Base-by-base conservation (phyloP, 2,113 vertebrate genomes). In the Lanius ludovicianus region DNA sequence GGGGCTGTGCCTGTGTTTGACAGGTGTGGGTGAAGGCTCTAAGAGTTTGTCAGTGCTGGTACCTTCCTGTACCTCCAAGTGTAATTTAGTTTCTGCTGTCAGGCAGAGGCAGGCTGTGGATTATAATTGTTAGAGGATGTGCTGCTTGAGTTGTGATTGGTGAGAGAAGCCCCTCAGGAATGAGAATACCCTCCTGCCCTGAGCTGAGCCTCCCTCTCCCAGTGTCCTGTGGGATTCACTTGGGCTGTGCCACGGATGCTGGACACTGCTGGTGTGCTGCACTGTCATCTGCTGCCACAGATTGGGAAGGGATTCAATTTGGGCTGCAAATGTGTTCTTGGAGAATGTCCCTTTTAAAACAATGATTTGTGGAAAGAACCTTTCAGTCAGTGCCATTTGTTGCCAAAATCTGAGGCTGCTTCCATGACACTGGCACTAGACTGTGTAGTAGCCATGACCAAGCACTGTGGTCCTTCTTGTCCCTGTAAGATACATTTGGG, bases 371-470 rank as follows among this genome's bases (percentile, higher is more conserved):
- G 4, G 31, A 14, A 24, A 35, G 16, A 35, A 17, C 21, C 20
- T 16, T 21, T 21, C 52, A 17, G 3, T 11, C 3, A 5, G 20
- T 57, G 62, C 25, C 2, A 0, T 50, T 42, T 50, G 44, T 11
- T 67, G 53, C 14, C 24, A 1, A 59, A 59, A 27, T 18, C 53
- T 59, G 71, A 42, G 44, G 23, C 31, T 68, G 25, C 44, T 50
- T 24, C 21, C 2, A 0, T 42, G 35, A 1, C 15, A 1, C n/a
- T 47, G 50, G 18, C 28, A n/a, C n/a, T n/a, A 1, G 15, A 3
- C 20, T 35, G 30, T 41, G 44, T 18, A 17, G 64, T 10, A 35
- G 33, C 33, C 15, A 9, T 67, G 64, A n/a, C 33, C 10, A 25
- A 67, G 44, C 30, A n/a, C 22, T 46, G 30, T 46, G 42, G 44